Base-by-base conservation (phyloP, 2,888 invertebrate genomes). In the Thumatha senex region DNA sequence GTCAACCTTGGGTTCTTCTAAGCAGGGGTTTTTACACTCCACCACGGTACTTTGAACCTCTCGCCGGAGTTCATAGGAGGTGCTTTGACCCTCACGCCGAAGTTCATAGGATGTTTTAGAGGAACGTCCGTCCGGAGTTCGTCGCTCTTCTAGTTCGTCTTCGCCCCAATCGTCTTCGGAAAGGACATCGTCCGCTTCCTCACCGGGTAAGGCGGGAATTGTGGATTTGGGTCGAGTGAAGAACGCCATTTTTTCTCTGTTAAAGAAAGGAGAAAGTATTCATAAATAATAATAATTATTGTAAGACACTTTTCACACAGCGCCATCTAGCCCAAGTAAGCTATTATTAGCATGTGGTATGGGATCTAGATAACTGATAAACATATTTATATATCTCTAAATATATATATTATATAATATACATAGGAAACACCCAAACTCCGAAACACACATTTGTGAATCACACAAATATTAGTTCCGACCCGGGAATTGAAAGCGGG, bases 241-340 rank as follows among this genome's bases (percentile, higher is more conserved):
- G 92, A 98, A 98, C 38, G 98, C 97, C 96, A 98, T 98, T 89
- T 98, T 98, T 89, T 98, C 98, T 92, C 98, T 98, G 92, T 30
- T 92, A 92, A 33, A 52, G 49, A 59, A 44, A 36, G 0, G 12
- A 2, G n/a, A 14, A 8, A 24, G 10, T 15, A n/a, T 12, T 24
- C 7, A 24, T 7, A 10, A 10, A 7, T 34, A 4, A n/a, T n/a
- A n/a, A n/a, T n/a, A n/a, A n/a, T n/a, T n/a, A n/a, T n/a, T n/a
- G n/a, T n/a, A n/a, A n/a, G n/a, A n/a, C n/a, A n/a, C n/a, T n/a
- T n/a, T n/a, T n/a, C n/a, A n/a, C n/a, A n/a, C n/a, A n/a, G n/a
- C n/a, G n/a, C n/a, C n/a, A n/a, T n/a, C n/a, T n/a, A n/a, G n/a
- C n/a, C n/a, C n/a, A n/a, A n/a, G n/a, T n/a, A n/a, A n/a, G n/a